Base-by-base conservation (phyloP, 2,888 invertebrate species). In the Platycheirus albimanus region DNA sequence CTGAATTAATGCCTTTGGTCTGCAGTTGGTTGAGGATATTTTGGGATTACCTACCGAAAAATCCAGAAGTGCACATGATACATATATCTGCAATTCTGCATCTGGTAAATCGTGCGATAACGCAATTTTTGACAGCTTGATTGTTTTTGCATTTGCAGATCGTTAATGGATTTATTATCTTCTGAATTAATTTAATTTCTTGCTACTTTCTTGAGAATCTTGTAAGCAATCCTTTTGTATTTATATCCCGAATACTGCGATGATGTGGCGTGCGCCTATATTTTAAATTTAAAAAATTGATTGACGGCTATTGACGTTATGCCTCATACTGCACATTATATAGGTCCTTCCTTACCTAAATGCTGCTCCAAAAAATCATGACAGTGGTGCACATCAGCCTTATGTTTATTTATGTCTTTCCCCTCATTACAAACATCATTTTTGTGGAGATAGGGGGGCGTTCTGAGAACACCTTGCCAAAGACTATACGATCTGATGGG, bases 391-490 rank as follows among this genome's bases (percentile, higher is more conserved):
- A 43, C 30, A 54, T 30, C 51, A 15, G 10, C 52, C 6, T 63
- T 24, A 13, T 36, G 54, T 80, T 80, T 80, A 80, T 80, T 80
- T 80, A 56, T 63, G 69, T 80, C 54, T 64, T 70, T 64, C 64
- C 63, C n/a, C n/a, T 64, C 63, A 51, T 75, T 58, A 51, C 20
- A 80, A 69, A 38, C 70, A 58, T 80, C 64, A 70, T 38, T 11
- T 75, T 28, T 61, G 36, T 58, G 54, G 63, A 75, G 49, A 75
- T 30, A 17, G 19, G 61, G 49, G 36, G n/a, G n/a, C n/a, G n/a
- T n/a, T 67, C 69, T 51, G 36, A 66, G n/a, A 70, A 76, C 64
- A 70, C 80, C 80, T 80, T 58, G 45, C 51, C 45, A 47, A 51
- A 70, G 56, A 70, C 52, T 30, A 11, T 33, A 28, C 43, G 19